These are phyloP conservation scores for Scaptomyza parva DNA, from an alignment of 2,888 invertebrate genomes.

Conservation along the genomic window DNA sequence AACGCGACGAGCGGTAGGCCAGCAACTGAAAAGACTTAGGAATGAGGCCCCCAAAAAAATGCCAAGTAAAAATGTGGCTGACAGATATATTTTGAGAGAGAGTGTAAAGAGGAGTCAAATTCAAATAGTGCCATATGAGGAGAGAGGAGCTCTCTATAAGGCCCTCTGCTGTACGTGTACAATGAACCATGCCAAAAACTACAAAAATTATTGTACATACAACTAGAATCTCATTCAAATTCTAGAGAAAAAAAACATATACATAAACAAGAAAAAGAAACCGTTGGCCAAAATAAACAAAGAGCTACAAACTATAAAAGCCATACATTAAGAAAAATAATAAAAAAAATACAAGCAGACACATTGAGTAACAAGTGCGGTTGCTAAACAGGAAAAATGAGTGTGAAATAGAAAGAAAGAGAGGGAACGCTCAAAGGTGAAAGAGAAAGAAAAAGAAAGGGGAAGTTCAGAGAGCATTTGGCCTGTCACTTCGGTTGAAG, in stretches of 20 bases:
- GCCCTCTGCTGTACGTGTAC: constrained; percentile 56
- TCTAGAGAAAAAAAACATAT: constrained; percentile 53
- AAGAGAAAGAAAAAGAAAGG: no score
- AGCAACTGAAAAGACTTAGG: constrained; percentile 61
- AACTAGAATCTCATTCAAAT: constrained; percentile 64
- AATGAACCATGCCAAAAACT: constrained; percentile 77
- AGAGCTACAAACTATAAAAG: constrained; percentile 44
- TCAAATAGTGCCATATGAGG: constrained; percentile 52
- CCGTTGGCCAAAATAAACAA: constrained; percentile 62
- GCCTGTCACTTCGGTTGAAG: constrained; percentile 51
- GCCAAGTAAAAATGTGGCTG: constrained; percentile 32
- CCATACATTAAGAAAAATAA: constrained; percentile 51
- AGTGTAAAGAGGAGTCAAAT: constrained; percentile 41
- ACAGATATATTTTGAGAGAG: constrained; percentile 26
- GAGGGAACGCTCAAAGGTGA: no score
- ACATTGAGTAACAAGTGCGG: constrained; percentile 74
- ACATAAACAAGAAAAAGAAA: constrained; percentile 32
- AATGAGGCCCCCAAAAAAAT: constrained; percentile 44
- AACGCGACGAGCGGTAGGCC: constrained; percentile 63
- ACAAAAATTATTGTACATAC: constrained; percentile 39
- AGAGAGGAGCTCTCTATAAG: constrained; percentile 34
- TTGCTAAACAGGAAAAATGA: constrained; percentile 31
- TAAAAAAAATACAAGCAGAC: constrained; percentile 54
- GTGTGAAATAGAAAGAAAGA: neutral
- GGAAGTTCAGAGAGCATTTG: constrained; percentile 25